Percentiles rank a stretch among this genome's conserved stretches.
These are phyloP conservation scores for Hyalella azteca DNA, from an alignment of 2,888 invertebrate genomes.

Conservation along the genomic window DNA sequence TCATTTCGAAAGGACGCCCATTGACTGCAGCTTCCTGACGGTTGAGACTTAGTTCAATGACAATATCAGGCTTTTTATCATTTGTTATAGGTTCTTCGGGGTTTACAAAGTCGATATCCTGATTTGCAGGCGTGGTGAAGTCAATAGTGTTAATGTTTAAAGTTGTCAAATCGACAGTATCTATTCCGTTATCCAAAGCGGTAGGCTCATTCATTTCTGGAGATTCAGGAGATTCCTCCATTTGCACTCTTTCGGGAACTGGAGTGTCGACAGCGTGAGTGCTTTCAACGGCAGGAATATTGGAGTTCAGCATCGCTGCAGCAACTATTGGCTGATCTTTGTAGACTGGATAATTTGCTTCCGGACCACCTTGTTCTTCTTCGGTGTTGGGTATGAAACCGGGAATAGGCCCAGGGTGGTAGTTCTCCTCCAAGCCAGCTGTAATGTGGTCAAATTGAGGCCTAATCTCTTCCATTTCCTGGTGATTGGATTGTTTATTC, in stretches of 20 bases:
- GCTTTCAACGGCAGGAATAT: neutral
- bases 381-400: neutral
- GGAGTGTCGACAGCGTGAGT: neutral
- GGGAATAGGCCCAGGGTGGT: slow-evolving; percentile 14
- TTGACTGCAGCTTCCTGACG: neutral
- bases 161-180: neutral
- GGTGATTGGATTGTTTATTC: neutral
- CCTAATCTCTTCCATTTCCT: neutral
- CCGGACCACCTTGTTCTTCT: neutral
- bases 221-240: neutral
- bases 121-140: neutral
- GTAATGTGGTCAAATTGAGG: neutral
- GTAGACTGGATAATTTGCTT: neutral
- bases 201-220: no score
- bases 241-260: neutral
- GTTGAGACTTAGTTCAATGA: neutral
- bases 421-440: neutral
- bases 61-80: neutral
- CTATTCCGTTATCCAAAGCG: neutral
- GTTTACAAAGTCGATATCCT: neutral
- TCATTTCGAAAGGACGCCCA: slow-evolving; percentile 16
- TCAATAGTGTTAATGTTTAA: neutral
- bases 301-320: neutral
- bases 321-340: slow-evolving; percentile 1
- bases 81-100: neutral